These are phyloP conservation scores for Chrysemys picta DNA, from an alignment of 2,113 vertebrate genomes.

Conservation along the genomic window DNA sequence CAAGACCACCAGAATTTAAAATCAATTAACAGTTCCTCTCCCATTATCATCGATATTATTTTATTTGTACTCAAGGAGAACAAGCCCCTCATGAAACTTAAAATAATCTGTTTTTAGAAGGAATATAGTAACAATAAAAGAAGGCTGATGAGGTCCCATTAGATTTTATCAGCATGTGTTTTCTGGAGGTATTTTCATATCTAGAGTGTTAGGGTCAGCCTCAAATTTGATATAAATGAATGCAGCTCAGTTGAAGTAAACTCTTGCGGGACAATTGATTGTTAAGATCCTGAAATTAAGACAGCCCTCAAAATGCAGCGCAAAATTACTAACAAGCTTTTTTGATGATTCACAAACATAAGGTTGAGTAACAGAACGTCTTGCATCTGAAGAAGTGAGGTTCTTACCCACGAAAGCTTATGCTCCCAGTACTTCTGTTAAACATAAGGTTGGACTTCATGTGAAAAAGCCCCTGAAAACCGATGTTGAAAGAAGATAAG, in stretches of 20 bases:
- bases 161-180: neutral
- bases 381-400: too few species aligned
- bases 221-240: neutral
- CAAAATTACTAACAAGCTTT: neutral
- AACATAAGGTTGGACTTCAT: neutral
- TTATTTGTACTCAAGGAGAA: neutral
- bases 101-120: slow-evolving; percentile 65
- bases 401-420: too few species aligned
- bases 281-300: neutral
- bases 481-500: neutral
- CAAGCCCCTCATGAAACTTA: slow-evolving; percentile 32
- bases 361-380: too few species aligned
- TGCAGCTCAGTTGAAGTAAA: neutral
- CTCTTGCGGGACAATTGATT: neutral
- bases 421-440: too few species aligned
- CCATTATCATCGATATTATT: slow-evolving; percentile 61
- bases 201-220: neutral
- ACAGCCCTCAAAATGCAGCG: neutral
- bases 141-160: slow-evolving; percentile 18
- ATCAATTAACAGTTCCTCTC: slow-evolving; percentile 61
- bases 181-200: slow-evolving; percentile 11
- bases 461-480: neutral
- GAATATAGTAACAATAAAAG: neutral
- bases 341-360: neutral
- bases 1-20: slow-evolving; percentile 59